phyloP scores from a whole-genome alignment of 2,888 invertebrate genomes.

The Pterostichus madidus region DNA sequence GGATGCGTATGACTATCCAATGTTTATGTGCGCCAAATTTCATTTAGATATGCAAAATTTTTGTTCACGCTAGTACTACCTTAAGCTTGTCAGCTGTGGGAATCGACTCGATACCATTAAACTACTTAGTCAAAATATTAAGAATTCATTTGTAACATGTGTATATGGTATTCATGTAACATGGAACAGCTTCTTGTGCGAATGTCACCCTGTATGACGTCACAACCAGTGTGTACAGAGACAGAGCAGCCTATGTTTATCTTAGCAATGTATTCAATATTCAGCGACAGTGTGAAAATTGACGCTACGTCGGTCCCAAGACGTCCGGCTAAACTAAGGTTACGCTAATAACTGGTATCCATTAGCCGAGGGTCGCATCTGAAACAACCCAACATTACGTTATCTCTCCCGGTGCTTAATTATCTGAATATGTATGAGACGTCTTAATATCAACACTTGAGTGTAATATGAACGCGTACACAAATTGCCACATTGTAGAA shows the following conservation, averaged over 20 bases:
- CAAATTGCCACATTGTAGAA: constrained; percentile 45
- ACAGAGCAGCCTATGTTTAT: constrained; percentile 38
- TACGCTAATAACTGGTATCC: constrained; percentile 59
- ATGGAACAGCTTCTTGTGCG: too few species aligned
- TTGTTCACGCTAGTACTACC: too few species aligned
- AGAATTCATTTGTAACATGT: constrained; percentile 34
- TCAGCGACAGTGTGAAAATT: constrained; percentile 54
- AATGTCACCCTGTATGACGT: not conserved
- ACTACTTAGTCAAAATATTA: too few species aligned
- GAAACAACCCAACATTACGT: constrained; percentile 48
- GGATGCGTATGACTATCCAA: too few species aligned
- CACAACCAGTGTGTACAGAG: not conserved
- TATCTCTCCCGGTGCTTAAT: constrained; percentile 53
- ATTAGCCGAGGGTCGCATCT: constrained; percentile 54
- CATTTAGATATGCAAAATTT: too few species aligned
- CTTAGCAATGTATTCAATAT: constrained; percentile 49
- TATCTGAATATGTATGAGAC: constrained; percentile 62
- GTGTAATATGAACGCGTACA: constrained; percentile 41
- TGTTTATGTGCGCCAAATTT: too few species aligned
- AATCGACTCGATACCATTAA: too few species aligned
- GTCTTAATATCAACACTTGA: constrained; percentile 54
- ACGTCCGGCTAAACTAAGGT: constrained; percentile 56
- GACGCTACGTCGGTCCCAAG: constrained; percentile 41
- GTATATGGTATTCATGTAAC: not conserved
- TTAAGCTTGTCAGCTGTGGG: too few species aligned